phyloP scores from a whole-genome alignment of 2,797 vertebrate species.

The Artibeus lituratus region DNA sequence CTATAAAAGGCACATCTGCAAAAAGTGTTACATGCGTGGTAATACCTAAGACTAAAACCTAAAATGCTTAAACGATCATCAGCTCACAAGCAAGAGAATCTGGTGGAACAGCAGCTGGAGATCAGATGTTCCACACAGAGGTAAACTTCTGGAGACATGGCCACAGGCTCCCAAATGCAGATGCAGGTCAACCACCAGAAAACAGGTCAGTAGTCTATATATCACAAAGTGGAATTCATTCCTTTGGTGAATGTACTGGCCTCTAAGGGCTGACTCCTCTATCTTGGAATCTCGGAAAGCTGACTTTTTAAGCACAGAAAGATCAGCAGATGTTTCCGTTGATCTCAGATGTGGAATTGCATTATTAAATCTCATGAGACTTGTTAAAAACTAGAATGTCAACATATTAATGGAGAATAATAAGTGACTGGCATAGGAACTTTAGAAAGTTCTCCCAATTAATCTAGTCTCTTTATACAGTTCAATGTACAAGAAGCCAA shows the following conservation, averaged over 20 bases:
- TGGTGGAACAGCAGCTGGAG: background rate
- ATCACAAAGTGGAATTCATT: background rate
- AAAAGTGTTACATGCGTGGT: background rate
- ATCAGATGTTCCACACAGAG: background rate
- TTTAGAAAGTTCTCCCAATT: conserved; percentile 49
- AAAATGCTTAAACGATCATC: background rate
- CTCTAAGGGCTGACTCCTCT: background rate
- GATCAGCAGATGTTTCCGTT: background rate
- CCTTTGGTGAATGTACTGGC: background rate
- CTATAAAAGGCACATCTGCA: background rate
- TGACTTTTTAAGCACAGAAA: background rate
- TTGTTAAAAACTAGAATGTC: conserved; percentile 61
- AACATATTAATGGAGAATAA: conserved; percentile 53
- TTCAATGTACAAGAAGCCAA: background rate
- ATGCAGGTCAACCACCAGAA: background rate
- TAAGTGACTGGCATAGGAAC: conserved; percentile 25
- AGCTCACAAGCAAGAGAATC: background rate
- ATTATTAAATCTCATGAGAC: conserved; percentile 49
- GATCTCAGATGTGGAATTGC: background rate
- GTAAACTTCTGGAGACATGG: background rate
- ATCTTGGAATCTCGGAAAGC: background rate
- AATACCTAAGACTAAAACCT: background rate
- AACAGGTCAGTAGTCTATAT: background rate
- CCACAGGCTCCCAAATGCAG: background rate
- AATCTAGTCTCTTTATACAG: background rate